These are phyloP conservation scores for Drosophila insularis DNA, from an alignment of 1,140 invertebrate genomes.

Conservation along the genomic window DNA sequence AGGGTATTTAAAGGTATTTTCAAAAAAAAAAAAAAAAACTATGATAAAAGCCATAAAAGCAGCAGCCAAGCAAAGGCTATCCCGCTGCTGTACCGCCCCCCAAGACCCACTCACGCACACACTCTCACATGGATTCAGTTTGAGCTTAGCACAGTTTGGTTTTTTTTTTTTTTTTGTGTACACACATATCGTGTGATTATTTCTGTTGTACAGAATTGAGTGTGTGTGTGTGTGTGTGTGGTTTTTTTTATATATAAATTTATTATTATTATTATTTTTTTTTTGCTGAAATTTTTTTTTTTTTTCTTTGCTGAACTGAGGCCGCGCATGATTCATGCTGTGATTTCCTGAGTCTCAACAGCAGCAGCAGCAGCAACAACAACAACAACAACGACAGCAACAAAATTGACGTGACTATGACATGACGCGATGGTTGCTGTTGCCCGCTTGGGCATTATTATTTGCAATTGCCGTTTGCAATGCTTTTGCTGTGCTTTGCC, in stretches of 20 bases:
- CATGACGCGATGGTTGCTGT: conserved; percentile 65
- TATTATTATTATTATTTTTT: background rate
- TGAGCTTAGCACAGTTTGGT: conserved; percentile 53
- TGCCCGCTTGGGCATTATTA: conserved; percentile 76
- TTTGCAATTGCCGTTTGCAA: conserved; percentile 75
- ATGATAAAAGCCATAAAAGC: conserved; percentile 39
- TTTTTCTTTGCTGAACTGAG: conserved; percentile 44
- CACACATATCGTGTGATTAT: conserved; percentile 61
- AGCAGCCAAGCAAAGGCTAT: conserved; percentile 21
- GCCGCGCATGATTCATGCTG: conserved; percentile 70
- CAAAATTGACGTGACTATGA: conserved; percentile 79
- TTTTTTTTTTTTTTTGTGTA: conserved; percentile 33
- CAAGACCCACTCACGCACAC: conserved; percentile 13
- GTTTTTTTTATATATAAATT: conserved; percentile 27
- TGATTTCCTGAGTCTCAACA: conserved; percentile 63
- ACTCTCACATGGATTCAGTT: conserved; percentile 27
- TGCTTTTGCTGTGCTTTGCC: conserved; percentile 58
- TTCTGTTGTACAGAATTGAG: conserved; percentile 21
- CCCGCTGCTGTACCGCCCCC: conserved; percentile 22
- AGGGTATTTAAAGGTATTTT: conserved; percentile 27
- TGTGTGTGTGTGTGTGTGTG: too few species aligned
- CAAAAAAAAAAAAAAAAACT: conserved; percentile 25
- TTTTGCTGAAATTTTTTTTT: conserved; percentile 27
- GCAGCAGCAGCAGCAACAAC: conserved; percentile 21
- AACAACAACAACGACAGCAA: conserved; percentile 39